Conservation (phyloP, 23 tunicate genomes). For the Trididemnum clinides region DNA sequence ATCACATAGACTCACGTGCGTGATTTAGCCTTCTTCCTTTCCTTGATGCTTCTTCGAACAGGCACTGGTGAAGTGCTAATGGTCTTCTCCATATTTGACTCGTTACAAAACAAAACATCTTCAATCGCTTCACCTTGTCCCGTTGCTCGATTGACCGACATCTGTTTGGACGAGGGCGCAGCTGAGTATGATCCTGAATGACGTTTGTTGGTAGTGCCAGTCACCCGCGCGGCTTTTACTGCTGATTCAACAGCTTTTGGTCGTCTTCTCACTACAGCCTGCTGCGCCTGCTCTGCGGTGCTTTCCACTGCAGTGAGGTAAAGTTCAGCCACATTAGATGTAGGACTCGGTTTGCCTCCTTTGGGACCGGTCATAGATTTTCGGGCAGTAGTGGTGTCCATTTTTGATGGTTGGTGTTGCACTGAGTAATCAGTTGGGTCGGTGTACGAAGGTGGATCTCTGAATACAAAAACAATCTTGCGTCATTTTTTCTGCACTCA, state of each 20-base stretch:
- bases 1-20: too few species aligned
- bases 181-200: constrained; percentile 92
- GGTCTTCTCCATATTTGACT: constrained; percentile 40
- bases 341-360: constrained; percentile 56
- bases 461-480: constrained; percentile 1
- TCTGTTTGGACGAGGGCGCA: constrained; percentile 73
- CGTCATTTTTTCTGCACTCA: too few species aligned
- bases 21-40: too few species aligned
- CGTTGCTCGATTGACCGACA: constrained; percentile 15
- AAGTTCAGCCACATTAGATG: constrained; percentile 48
- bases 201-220: constrained; percentile 64
- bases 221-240: constrained; percentile 73
- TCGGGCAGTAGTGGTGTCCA: constrained; percentile 21
- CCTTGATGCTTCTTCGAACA: constrained; percentile 39
- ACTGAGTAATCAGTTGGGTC: background rate
- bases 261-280: constrained; percentile 12
- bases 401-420: background rate
- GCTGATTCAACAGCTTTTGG: constrained; percentile 70
- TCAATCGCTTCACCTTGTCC: constrained; percentile 8
- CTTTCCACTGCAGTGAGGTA: constrained; percentile 67
- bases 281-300: constrained; percentile 16
- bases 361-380: constrained; percentile 62
- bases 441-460: constrained; percentile 77
- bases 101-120: constrained; percentile 3
- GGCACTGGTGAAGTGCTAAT: constrained; percentile 75